A percentile compares a stretch with the other conserved stretches of the same genome.
phyloP scores from a whole-genome alignment of 2,113 vertebrate species.

The Hoplias malabaricus region DNA sequence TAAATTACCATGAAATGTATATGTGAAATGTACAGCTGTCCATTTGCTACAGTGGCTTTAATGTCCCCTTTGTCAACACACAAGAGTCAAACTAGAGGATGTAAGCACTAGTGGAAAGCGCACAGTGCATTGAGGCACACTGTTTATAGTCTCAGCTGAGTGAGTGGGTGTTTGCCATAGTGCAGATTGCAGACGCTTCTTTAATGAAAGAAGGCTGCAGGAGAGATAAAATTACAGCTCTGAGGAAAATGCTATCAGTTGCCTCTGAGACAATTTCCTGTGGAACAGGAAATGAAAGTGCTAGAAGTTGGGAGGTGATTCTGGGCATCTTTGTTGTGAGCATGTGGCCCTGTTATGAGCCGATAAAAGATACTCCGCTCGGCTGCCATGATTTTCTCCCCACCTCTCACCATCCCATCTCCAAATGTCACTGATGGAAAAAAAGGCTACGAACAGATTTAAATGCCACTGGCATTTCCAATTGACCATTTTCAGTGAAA shows the following conservation, averaged over 20 bases:
- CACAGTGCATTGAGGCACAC: not conserved
- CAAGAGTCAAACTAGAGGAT: not conserved
- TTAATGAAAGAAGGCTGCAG: slow-evolving; percentile 54
- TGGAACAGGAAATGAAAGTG: slow-evolving; percentile 91
- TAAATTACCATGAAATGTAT: no score
- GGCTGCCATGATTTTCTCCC: slow-evolving; percentile 14
- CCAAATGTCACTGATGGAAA: slow-evolving; percentile 48
- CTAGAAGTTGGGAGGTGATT: slow-evolving; percentile 49
- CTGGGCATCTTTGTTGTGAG: slow-evolving; percentile 60
- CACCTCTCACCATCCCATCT: slow-evolving; percentile 13
- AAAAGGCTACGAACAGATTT: not conserved
- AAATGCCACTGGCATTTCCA: slow-evolving; percentile 10
- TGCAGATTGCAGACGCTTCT: slow-evolving; percentile 27
- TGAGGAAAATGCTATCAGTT: slow-evolving; percentile 67
- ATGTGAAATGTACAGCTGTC: no score
- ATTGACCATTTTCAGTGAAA: not conserved
- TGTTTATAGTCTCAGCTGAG: slow-evolving; percentile 25
- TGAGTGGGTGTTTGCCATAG: slow-evolving; percentile 36
- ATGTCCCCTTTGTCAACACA: not conserved
- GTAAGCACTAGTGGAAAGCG: not conserved
- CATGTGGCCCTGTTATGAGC: slow-evolving; percentile 62
- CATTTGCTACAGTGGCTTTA: not conserved
- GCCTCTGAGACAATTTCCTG: slow-evolving; percentile 86
- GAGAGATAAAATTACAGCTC: slow-evolving; percentile 55
- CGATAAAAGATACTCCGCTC: slow-evolving; percentile 67